phyloP scores from a whole-genome alignment of 2,113 vertebrate species.

The Stictonetta naevosa region DNA sequence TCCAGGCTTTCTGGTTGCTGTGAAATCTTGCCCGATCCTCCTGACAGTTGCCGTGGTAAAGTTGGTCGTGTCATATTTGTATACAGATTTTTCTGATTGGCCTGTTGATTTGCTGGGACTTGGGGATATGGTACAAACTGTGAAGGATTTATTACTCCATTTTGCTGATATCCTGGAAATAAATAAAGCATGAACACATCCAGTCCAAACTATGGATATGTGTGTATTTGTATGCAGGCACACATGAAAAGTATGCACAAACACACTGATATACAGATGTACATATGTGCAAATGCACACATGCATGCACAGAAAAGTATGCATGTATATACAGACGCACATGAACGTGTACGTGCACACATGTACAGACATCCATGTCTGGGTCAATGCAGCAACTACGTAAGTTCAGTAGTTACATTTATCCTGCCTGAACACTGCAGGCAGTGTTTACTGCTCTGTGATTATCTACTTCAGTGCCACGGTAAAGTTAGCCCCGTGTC shows the following conservation, averaged over 20 bases:
- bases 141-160: conserved; percentile 82
- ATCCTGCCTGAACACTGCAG: not conserved
- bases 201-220: not conserved
- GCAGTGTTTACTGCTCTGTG: not conserved
- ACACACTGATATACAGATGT: no score
- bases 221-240: no score
- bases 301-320: not conserved
- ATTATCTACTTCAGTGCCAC: not conserved
- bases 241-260: not conserved
- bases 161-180: conserved; percentile 86
- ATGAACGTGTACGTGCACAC: not conserved
- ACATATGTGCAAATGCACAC: not conserved
- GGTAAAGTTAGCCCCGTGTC: not conserved
- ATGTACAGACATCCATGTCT: no score
- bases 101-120: conserved; percentile 63
- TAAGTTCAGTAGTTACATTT: not conserved
- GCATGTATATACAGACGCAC: not conserved
- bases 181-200: not conserved
- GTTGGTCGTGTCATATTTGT: conserved; percentile 77
- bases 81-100: conserved; percentile 75
- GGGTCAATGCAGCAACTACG: not conserved
- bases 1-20: conserved; percentile 87
- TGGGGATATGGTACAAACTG: conserved; percentile 75
- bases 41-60: conserved; percentile 82
- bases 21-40: conserved; percentile 74